Conservation (phyloP, 2,113 vertebrate genomes). For the Etia nguti region DNA sequence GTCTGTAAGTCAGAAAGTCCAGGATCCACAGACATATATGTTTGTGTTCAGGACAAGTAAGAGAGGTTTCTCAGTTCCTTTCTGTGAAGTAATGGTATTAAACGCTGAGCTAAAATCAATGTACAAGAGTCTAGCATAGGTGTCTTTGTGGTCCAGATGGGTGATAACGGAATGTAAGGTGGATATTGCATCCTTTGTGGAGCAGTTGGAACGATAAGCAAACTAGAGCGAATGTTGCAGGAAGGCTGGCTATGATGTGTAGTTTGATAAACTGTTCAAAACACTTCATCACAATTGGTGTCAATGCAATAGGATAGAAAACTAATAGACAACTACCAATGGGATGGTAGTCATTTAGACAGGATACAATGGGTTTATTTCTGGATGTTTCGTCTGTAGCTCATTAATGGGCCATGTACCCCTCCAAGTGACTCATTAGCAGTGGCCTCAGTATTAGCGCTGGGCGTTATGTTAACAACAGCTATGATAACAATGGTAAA, state of each 20-base stretch:
- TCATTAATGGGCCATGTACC: neutral
- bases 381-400: neutral
- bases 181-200: neutral
- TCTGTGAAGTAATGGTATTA: neutral
- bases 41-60: neutral
- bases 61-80: neutral
- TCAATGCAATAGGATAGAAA: neutral
- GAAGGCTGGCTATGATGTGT: neutral
- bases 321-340: no score
- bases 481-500: neutral
- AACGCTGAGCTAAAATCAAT: neutral
- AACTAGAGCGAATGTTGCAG: neutral
- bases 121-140: neutral
- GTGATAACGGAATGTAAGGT: neutral
- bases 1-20: neutral
- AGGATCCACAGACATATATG: neutral
- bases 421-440: neutral
- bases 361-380: neutral
- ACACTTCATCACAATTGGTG: neutral
- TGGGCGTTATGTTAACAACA: neutral
- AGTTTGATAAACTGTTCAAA: neutral
- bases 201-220: neutral
- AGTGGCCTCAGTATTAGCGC: neutral
- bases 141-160: neutral
- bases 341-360: neutral